Evolutionary conservation across 2,888 invertebrate species (phyloP).

Genomic region (Eupithecia inturbata): DNA sequence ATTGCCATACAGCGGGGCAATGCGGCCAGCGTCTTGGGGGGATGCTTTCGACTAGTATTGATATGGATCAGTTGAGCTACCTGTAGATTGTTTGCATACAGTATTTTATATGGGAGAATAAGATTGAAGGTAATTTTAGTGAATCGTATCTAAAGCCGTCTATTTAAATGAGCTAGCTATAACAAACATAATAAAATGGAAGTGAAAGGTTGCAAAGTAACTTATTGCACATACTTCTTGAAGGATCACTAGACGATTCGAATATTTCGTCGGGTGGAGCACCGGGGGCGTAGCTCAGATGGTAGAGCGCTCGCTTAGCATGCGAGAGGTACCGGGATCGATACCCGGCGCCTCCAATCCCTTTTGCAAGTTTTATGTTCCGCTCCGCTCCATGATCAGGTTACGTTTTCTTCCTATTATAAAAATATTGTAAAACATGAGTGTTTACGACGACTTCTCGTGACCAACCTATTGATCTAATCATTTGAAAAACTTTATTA

Average conservation of each 20-base stretch:
- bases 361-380: not conserved
- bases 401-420: not conserved
- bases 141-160: not conserved
- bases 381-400: not conserved
- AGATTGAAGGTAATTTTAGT: not conserved
- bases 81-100: too few species aligned
- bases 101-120: not conserved
- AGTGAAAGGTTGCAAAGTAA: conserved; percentile 2
- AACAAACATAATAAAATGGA: not conserved
- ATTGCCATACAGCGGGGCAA: too few species aligned
- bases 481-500: not conserved
- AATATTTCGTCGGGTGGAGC: not conserved
- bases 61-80: too few species aligned
- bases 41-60: too few species aligned
- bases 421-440: not conserved
- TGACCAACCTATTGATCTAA: not conserved
- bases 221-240: not conserved
- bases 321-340: conserved; percentile 82
- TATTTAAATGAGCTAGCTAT: not conserved
- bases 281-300: conserved; percentile 61
- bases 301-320: conserved; percentile 85
- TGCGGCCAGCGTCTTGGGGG: too few species aligned
- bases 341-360: conserved; percentile 61
- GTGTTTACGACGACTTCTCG: not conserved
- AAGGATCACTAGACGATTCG: not conserved